These are phyloP conservation scores for Empidonax traillii DNA, from an alignment of 2,113 vertebrate genomes.

Conservation along the genomic window DNA sequence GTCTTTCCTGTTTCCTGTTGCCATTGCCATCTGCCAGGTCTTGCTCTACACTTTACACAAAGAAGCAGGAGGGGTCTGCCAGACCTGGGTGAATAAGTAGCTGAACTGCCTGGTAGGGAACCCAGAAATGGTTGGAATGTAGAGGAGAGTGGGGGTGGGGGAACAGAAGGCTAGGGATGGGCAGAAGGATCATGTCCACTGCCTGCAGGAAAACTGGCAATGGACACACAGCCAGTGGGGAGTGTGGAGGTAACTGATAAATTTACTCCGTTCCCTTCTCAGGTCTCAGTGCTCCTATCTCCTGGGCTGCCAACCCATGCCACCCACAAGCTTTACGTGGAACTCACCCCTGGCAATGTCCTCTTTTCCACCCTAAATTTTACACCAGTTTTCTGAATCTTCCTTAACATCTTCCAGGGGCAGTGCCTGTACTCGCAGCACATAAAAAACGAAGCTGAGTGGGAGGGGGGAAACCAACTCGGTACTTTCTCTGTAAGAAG, in stretches of 20 bases:
- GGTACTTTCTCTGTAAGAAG: background rate
- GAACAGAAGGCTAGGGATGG: background rate
- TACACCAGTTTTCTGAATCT: background rate
- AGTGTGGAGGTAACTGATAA: accelerated
- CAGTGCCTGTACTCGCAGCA: background rate
- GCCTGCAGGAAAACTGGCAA: background rate
- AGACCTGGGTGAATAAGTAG: background rate
- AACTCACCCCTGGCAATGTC: background rate
- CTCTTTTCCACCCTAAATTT: background rate
- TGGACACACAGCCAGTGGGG: accelerated
- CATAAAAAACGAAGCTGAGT: background rate
- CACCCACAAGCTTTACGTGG: accelerated
- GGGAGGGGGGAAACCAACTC: background rate
- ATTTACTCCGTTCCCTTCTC: background rate
- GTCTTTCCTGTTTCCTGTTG: background rate
- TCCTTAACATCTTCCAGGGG: background rate
- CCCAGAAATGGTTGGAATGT: background rate
- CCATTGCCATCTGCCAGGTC: conserved; percentile 26
- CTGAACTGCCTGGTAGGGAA: background rate
- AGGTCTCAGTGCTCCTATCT: background rate
- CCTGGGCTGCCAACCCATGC: background rate
- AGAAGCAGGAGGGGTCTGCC: background rate
- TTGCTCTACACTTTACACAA: background rate
- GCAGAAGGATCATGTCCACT: background rate
- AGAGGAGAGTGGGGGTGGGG: background rate